Evolutionary conservation across 2,113 vertebrate genomes (phyloP).

Genomic region (Elgaria multicarinata): DNA sequence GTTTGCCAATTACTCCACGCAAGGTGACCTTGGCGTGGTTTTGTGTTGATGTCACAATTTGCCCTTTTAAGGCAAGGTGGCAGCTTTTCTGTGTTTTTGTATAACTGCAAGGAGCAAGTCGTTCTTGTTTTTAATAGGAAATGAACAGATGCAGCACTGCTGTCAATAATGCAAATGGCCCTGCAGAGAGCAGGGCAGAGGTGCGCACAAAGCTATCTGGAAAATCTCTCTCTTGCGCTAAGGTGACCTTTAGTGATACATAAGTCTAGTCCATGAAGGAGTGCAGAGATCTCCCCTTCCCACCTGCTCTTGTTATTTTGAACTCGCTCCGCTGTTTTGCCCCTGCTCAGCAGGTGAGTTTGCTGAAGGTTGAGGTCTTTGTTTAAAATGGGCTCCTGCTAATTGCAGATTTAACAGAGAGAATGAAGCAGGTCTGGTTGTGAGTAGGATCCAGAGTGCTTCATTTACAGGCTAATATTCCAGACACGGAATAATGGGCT

Average conservation of each 20-base stretch:
- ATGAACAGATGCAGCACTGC: neutral
- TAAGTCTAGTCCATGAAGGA: neutral
- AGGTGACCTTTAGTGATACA: neutral
- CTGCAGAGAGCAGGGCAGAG: accelerated
- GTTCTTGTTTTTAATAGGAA: neutral
- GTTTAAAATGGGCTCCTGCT: neutral
- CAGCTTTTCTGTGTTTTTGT: neutral
- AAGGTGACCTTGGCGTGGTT: neutral
- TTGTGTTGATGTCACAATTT: neutral
- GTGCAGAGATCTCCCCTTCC: neutral
- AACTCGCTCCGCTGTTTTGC: neutral
- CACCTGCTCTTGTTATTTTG: neutral
- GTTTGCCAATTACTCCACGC: no score
- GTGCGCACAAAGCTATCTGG: neutral
- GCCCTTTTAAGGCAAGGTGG: neutral
- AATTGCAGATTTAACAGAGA: neutral
- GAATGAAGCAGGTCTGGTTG: neutral
- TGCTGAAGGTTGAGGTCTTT: neutral
- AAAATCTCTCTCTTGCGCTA: neutral
- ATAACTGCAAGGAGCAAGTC: neutral
- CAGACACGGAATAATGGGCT: no score
- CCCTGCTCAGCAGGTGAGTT: neutral
- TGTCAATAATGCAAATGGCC: neutral
- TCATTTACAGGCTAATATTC: neutral
- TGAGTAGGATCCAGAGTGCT: neutral